These are phyloP conservation scores for Drosophila murphyi DNA, from an alignment of 1,140 invertebrate genomes.

Conservation along the genomic window DNA sequence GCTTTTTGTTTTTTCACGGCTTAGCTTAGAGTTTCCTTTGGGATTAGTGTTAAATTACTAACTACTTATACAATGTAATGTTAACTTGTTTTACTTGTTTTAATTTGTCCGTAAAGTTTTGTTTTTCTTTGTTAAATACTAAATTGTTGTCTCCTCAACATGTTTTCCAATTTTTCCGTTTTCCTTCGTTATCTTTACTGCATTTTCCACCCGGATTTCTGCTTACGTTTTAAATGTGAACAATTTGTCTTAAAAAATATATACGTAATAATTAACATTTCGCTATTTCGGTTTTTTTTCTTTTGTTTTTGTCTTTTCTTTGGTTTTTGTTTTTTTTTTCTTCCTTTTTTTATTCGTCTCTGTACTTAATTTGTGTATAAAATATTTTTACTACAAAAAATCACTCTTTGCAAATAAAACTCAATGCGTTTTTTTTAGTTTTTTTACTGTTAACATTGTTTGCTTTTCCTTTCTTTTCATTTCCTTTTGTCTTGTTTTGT, in stretches of 20 bases:
- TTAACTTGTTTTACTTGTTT: conserved; percentile 84
- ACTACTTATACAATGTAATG: conserved; percentile 85
- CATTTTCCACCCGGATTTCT: not conserved
- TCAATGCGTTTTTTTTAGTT: conserved; percentile 64
- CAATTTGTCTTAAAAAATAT: conserved; percentile 83
- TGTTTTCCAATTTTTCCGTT: conserved; percentile 23
- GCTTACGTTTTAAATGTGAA: conserved; percentile 66
- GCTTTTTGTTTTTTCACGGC: conserved; percentile 22
- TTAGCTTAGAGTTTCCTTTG: conserved; percentile 42
- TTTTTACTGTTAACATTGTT: conserved; percentile 73
- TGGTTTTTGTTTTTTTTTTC: conserved; percentile 12
- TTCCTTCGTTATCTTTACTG: not conserved
- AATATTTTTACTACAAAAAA: conserved; percentile 82
- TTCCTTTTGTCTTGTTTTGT: conserved; percentile 29
- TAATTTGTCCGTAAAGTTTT: conserved; percentile 83
- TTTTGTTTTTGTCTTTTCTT: not conserved
- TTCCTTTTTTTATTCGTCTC: conserved; percentile 13
- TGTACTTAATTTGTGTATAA: conserved; percentile 65
- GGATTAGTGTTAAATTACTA: conserved; percentile 82
- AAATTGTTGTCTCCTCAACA: conserved; percentile 49
- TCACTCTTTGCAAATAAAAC: conserved; percentile 82
- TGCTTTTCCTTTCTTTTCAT: conserved; percentile 20
- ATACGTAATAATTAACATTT: conserved; percentile 83
- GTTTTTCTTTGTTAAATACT: conserved; percentile 58
- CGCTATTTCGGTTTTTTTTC: conserved; percentile 52